phyloP scores from a whole-genome alignment of 2,888 invertebrate genomes.

The Drosophila koepferae region DNA sequence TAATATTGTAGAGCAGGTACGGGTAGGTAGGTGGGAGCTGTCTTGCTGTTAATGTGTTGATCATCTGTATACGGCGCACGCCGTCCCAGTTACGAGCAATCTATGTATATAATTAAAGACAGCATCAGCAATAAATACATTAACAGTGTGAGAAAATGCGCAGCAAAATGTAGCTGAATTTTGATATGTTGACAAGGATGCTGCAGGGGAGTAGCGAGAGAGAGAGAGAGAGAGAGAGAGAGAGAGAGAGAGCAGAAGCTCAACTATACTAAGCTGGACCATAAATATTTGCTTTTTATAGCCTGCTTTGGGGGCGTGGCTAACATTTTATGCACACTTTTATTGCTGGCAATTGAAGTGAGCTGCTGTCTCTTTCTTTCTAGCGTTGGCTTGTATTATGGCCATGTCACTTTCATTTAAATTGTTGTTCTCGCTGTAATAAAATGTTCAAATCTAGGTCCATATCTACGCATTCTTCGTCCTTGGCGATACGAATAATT shows the following conservation, averaged over 20 bases:
- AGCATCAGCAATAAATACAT: constrained; percentile 44
- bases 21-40: not conserved
- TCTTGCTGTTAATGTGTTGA: constrained; percentile 45
- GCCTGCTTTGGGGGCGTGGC: constrained; percentile 44
- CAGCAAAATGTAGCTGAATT: constrained; percentile 20
- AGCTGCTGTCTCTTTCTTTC: not conserved
- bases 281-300: constrained; percentile 71
- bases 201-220: not conserved
- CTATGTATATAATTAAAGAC: constrained; percentile 24
- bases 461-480: constrained; percentile 83
- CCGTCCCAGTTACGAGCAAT: constrained; percentile 25
- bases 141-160: constrained; percentile 26
- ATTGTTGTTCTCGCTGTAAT: constrained; percentile 75
- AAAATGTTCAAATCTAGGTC: constrained; percentile 83
- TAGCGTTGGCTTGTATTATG: constrained; percentile 28
- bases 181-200: constrained; percentile 20
- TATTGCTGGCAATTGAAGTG: constrained; percentile 54
- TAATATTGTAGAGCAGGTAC: constrained; percentile 6
- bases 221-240: not conserved
- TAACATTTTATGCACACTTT: constrained; percentile 60
- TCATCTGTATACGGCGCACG: constrained; percentile 45
- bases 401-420: constrained; percentile 72
- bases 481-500: constrained; percentile 71
- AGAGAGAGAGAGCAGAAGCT: not conserved
- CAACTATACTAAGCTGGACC: constrained; percentile 37